These are phyloP conservation scores for Cantharis rustica DNA, from an alignment of 2,888 invertebrate genomes.

Conservation along the genomic window DNA sequence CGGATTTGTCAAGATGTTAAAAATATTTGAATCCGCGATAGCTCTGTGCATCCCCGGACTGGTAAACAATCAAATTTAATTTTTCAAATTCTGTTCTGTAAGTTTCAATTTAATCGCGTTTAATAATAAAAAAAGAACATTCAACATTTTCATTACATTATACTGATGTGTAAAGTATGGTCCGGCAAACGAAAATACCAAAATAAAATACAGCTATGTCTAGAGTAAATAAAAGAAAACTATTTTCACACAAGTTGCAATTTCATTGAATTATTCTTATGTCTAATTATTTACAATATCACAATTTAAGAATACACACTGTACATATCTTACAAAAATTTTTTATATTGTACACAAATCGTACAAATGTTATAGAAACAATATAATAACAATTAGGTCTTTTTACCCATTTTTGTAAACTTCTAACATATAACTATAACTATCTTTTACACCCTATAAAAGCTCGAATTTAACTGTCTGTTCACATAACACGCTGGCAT, in stretches of 20 bases:
- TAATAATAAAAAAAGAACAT: not conserved
- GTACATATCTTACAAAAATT: constrained; percentile 50
- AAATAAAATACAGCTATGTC: constrained; percentile 11
- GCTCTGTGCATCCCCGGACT: no score
- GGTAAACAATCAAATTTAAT: not conserved
- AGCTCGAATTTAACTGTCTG: constrained; percentile 42
- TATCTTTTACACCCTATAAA: constrained; percentile 42
- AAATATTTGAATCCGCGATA: not conserved
- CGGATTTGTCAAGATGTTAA: not conserved
- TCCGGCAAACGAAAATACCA: not conserved
- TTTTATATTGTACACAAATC: constrained; percentile 28
- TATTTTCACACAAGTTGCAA: constrained; percentile 22
- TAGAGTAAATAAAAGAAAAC: constrained; percentile 6
- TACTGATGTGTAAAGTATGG: not conserved
- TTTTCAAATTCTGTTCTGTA: not conserved
- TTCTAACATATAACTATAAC: constrained; percentile 42
- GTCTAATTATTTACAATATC: constrained; percentile 54
- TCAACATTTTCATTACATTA: not conserved
- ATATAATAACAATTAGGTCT: constrained; percentile 44
- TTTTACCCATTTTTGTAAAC: constrained; percentile 42
- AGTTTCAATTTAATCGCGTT: not conserved
- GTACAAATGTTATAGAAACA: constrained; percentile 28
- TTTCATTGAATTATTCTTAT: constrained; percentile 26
- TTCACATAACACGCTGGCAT: constrained; percentile 43
- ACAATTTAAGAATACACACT: constrained; percentile 51